Evolutionary conservation across 2,113 vertebrate species (phyloP).

Genomic region (Gopherus evgoodei): DNA sequence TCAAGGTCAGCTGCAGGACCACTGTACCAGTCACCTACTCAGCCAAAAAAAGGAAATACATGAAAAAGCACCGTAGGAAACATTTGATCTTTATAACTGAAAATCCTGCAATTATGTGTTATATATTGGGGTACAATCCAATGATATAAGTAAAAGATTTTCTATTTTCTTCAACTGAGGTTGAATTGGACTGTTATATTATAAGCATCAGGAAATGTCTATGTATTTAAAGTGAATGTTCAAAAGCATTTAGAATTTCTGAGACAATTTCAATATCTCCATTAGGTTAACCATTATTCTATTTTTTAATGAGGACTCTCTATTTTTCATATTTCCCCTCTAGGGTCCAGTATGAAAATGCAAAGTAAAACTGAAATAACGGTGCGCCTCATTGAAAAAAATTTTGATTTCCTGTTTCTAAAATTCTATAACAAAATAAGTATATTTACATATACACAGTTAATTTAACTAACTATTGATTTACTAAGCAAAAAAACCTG

Average conservation of each 20-base stretch:
- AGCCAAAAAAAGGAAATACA: background rate
- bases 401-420: background rate
- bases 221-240: background rate
- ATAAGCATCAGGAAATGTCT: too few species aligned
- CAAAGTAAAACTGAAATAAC: background rate
- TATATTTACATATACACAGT: background rate
- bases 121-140: background rate
- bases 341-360: background rate
- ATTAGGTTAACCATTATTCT: background rate
- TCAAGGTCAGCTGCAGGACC: conserved; percentile 87
- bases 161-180: background rate
- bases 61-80: background rate
- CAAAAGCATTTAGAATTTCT: background rate
- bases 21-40: conserved; percentile 88
- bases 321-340: background rate
- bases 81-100: background rate
- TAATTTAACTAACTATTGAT: background rate
- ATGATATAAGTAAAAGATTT: background rate
- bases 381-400: background rate
- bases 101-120: background rate
- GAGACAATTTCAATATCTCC: background rate
- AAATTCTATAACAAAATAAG: background rate
- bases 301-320: background rate
- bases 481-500: background rate
- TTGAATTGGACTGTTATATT: background rate